phyloP scores from a whole-genome alignment of 2,888 invertebrate species.

The Torymus auratus region DNA sequence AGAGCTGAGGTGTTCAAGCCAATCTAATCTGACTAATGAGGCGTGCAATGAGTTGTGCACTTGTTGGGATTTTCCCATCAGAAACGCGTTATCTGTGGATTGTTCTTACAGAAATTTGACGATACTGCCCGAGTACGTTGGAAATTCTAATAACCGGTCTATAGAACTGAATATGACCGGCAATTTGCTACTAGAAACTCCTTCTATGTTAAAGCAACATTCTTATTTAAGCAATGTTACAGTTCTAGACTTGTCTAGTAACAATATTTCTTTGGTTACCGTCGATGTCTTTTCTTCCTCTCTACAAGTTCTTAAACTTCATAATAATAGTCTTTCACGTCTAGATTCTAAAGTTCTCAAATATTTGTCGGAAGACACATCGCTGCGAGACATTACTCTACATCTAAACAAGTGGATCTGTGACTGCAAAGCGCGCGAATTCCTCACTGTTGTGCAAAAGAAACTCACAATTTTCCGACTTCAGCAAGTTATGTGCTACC shows the following conservation, averaged over 20 bases:
- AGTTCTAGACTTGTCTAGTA: conserved; percentile 77
- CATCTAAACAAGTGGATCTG: conserved; percentile 84
- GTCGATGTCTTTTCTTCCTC: not conserved
- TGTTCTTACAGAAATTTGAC: conserved; percentile 67
- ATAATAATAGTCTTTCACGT: conserved; percentile 38
- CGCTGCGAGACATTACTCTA: conserved; percentile 76
- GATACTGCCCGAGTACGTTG: conserved; percentile 75
- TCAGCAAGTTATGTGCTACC: conserved; percentile 36
- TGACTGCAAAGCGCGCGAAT: conserved; percentile 81
- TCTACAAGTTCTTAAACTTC: conserved; percentile 36
- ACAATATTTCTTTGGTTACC: conserved; percentile 68
- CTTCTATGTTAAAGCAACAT: conserved; percentile 63
- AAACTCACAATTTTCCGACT: conserved; percentile 62
- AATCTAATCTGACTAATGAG: conserved; percentile 62
- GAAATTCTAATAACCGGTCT: conserved; percentile 7
- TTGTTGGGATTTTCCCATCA: too few species aligned
- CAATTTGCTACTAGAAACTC: conserved; percentile 74
- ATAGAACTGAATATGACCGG: conserved; percentile 77
- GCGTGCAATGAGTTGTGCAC: conserved; percentile 8
- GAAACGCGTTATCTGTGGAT: too few species aligned
- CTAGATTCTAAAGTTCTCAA: conserved; percentile 15
- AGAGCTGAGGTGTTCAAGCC: conserved; percentile 77
- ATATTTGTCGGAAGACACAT: conserved; percentile 60
- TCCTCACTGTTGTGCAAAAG: conserved; percentile 79
- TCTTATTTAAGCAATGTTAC: conserved; percentile 78